Conservation (phyloP, 2,113 vertebrate species). For the Stigmatopora nigra region DNA sequence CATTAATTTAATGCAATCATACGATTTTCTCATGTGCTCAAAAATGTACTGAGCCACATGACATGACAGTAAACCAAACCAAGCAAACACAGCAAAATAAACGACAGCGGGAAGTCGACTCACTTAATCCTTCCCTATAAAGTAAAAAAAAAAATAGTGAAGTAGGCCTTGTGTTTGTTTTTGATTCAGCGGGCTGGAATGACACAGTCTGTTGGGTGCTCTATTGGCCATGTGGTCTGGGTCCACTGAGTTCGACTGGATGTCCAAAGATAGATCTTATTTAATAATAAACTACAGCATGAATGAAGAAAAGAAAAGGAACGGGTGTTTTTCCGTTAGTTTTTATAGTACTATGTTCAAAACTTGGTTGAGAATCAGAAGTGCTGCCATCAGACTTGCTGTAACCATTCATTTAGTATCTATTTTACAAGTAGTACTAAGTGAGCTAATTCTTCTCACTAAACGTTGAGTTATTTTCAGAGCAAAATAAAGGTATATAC, state of each 20-base stretch:
- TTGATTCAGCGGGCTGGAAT: constrained; percentile 67
- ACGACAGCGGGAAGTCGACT: constrained; percentile 38
- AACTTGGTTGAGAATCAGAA: not conserved
- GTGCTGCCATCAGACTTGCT: not conserved
- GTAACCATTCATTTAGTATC: not conserved
- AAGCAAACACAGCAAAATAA: constrained; percentile 44
- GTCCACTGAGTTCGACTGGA: constrained; percentile 66
- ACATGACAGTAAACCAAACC: constrained; percentile 37
- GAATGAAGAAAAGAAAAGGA: constrained; percentile 23
- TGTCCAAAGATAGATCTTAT: constrained; percentile 61
- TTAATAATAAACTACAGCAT: constrained; percentile 64
- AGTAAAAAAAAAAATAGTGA: constrained; percentile 21
- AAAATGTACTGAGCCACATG: constrained; percentile 13
- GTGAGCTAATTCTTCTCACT: too few relatives aligned
- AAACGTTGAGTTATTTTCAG: too few relatives aligned
- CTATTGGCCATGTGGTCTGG: constrained; percentile 72
- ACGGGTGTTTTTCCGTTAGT: not conserved
- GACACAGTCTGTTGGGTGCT: constrained; percentile 74
- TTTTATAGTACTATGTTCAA: constrained; percentile 10
- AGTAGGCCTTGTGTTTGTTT: constrained; percentile 67
- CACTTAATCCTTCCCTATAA: constrained; percentile 23
- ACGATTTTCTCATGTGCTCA: not conserved
- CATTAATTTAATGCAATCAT: not conserved
- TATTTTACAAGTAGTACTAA: constrained; percentile 34
- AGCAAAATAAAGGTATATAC: too few relatives aligned